A percentile compares a stretch with the other conserved stretches of the same genome.
phyloP scores from a whole-genome alignment of 1,140 invertebrate genomes.

The Colletes gigas region DNA sequence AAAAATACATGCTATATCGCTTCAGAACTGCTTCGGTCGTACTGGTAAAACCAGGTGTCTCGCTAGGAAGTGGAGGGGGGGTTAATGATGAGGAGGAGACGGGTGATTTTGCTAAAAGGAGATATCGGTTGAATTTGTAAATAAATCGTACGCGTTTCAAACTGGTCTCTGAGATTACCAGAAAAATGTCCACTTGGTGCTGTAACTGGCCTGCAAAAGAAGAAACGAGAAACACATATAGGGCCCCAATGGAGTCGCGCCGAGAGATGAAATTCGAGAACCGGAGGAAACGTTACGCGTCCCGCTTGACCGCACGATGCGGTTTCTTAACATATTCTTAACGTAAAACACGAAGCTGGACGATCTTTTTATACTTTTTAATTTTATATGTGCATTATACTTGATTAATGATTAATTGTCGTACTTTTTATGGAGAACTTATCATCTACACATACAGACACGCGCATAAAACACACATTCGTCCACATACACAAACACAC shows the following conservation, averaged over 20 bases:
- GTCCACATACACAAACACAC: neutral
- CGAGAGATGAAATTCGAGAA: constrained; percentile 10
- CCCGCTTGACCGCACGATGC: constrained; percentile 37
- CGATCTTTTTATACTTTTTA: constrained; percentile 79
- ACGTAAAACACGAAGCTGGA: constrained; percentile 56
- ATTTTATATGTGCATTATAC: constrained; percentile 79
- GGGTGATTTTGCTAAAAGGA: neutral
- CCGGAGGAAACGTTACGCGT: constrained; percentile 22
- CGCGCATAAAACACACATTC: neutral
- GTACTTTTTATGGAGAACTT: constrained; percentile 70
- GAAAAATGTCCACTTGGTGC: constrained; percentile 59
- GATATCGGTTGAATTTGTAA: constrained; percentile 70
- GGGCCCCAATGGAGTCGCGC: neutral
- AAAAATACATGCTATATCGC: constrained; percentile 17
- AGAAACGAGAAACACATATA: constrained; percentile 1
- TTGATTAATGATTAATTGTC: constrained; percentile 75
- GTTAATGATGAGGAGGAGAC: neutral
- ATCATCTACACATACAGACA: constrained; percentile 33
- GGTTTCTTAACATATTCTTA: constrained; percentile 61
- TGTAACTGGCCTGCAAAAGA: constrained; percentile 57
- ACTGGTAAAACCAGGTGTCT: constrained; percentile 8
- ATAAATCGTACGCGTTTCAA: constrained; percentile 74
- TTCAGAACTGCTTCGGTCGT: constrained; percentile 43
- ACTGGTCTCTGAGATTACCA: constrained; percentile 58
- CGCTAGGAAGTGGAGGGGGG: neutral